Evolutionary conservation across 1,140 invertebrate genomes (phyloP), one percentile per base, ranked within the genome.

Genomic region (Drosophila tropicalis): DNA sequence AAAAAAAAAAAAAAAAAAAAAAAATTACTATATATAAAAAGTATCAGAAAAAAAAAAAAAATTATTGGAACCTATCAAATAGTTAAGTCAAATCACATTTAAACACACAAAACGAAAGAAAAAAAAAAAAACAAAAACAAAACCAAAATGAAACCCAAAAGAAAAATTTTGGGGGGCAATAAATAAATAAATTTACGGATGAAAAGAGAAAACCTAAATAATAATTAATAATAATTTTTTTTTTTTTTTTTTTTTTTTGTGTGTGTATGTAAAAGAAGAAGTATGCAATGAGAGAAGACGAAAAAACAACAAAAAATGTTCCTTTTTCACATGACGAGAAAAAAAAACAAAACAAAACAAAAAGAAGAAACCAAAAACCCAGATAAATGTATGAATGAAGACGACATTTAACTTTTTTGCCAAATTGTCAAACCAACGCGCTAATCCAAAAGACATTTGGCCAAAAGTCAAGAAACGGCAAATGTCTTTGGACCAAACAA

Each of bases 361-460:
- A 17, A 44, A 47, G 6, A 47, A 10, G 17, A 51, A 22, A 19
- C 7, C 15, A 19, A 19, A 44, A 19, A 44, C 12, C 4, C 13
- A 41, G 5, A 19, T 3, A 10, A 12, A 22, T 22, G 44, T 22
- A 22, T 5, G 4, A 19, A 51, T 22, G 44, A 51, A 51, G 10
- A 19, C 7, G 22, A 51, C 44, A 15, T 17, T 47, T 73, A 89
- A 89, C 84, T 90, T 89, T 85, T 89, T 89, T 89, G 84, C 84
- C 84, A 89, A 89, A 89, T 89, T 89, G 85, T 89, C 85, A 89
- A 89, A 89, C 84, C 84, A 89, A 89, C 84, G 34, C 56, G 84
- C 85, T 84, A 81, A 81, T 89, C 85, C 85, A 81, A 70, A 78
- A 10, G 29, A 89, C 84, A 79, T 67, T 73, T 79, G 84, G 85